These are phyloP conservation scores for Xanthorhoe spadicearia DNA, from an alignment of 2,888 invertebrate species.

Conservation along the genomic window DNA sequence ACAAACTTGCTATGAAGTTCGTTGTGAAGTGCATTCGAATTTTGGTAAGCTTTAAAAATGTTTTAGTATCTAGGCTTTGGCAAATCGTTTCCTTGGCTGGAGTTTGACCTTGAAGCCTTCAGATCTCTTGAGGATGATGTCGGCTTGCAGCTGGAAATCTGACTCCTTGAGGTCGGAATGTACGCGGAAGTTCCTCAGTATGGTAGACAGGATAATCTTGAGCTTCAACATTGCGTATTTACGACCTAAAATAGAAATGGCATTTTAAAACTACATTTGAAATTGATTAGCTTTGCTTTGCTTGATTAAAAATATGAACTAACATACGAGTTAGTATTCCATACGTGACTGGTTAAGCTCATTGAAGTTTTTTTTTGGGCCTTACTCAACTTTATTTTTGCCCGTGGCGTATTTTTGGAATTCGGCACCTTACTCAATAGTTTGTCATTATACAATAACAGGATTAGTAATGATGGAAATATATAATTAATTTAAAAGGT, in stretches of 20 bases:
- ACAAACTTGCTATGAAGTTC: too few species aligned
- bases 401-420: too few species aligned
- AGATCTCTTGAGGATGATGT: conserved; percentile 90
- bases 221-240: conserved; percentile 93
- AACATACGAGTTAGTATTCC: too few species aligned
- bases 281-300: not conserved
- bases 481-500: too few species aligned
- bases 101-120: conserved; percentile 91
- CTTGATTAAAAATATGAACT: not conserved
- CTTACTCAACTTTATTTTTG: too few species aligned
- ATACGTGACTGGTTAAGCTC: too few species aligned
- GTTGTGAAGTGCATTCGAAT: too few species aligned
- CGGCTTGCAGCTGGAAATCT: conserved; percentile 90
- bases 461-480: too few species aligned
- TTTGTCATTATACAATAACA: too few species aligned
- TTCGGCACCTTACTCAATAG: too few species aligned
- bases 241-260: conserved; percentile 80
- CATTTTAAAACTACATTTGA: conserved; percentile 8
- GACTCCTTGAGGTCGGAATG: conserved; percentile 87
- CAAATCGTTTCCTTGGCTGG: conserved; percentile 85
- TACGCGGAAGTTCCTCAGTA: conserved; percentile 90
- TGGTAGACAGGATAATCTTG: conserved; percentile 90
- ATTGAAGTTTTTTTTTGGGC: too few species aligned
- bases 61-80: conserved; percentile 61
- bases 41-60: not conserved